phyloP scores from a whole-genome alignment of 1,140 invertebrate species.

The Drosophila nasuta region DNA sequence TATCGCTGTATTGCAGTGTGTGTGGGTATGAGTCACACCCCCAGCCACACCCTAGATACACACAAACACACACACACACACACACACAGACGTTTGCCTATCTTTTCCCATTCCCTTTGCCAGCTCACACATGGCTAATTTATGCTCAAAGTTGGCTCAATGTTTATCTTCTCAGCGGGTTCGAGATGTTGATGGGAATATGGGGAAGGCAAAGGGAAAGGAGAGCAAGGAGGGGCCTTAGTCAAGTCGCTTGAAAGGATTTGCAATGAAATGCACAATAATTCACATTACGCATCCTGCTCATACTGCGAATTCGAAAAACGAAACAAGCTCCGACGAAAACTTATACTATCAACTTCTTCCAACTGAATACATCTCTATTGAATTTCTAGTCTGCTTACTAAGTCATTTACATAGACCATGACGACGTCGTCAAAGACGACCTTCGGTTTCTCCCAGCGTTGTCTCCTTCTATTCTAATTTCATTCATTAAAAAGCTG shows the following conservation, averaged over 20 bases:
- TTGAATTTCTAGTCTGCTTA: constrained; percentile 27
- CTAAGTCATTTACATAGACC: constrained; percentile 26
- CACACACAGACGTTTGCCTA: neutral
- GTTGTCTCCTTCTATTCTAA: neutral
- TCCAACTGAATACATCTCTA: constrained; percentile 56
- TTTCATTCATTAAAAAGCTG: constrained; percentile 71
- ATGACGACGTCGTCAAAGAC: neutral
- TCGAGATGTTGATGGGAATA: constrained; percentile 10
- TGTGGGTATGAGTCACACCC: neutral
- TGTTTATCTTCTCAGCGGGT: constrained; percentile 39
- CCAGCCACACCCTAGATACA: neutral
- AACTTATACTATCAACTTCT: constrained; percentile 58
- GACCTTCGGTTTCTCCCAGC: constrained; percentile 19
- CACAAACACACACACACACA: neutral
- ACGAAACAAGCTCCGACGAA: neutral
- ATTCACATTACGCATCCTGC: constrained; percentile 73
- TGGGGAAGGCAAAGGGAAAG: neutral
- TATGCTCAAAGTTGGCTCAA: constrained; percentile 55
- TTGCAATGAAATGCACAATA: constrained; percentile 75
- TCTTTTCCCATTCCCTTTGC: neutral
- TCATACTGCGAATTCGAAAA: neutral
- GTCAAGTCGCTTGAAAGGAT: constrained; percentile 52
- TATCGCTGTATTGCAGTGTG: constrained; percentile 60
- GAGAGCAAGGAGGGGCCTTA: neutral
- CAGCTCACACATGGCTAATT: constrained; percentile 67